Evolutionary conservation across 1,140 invertebrate genomes (phyloP), one percentile per base, ranked within the genome.

Genomic region (Polyergus mexicanus): DNA sequence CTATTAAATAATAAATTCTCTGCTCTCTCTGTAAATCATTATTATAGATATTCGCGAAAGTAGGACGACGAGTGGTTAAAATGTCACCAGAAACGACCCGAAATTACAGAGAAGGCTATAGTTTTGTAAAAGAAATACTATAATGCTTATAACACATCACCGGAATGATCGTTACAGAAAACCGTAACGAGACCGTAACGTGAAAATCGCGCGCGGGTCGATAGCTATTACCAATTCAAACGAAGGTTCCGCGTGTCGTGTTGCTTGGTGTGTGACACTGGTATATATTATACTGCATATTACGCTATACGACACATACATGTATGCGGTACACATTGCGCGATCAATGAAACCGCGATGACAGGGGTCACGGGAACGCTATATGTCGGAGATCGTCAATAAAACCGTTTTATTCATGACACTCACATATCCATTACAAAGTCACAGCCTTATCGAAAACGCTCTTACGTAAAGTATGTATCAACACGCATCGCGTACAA

Each of bases 361-460:
- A 41, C 71, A 77, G 41, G 72, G 56, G 76, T 86, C 44, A 56
- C 44, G 63, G 54, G 44, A 88, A 87, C 25, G 60, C 28, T 19
- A 51, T 19, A 51, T 19, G 16, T 68, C 13, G 22, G 32, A 6
- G 19, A 47, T 89, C 38, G 32, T 89, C 80, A 85, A 85, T 86
- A 84, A 86, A 88, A 88, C 68, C 66, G 88, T 89, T 92, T 90
- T 92, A 92, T 92, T 92, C 74, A 78, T 63, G 81, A 88, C 76
- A 87, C 76, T 92, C 71, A 51, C 69, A 78, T 87, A 32, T 35
- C 63, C 86, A 28, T 92, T 89, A 92, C 86, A 92, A 92, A 92
- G 90, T 92, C 92, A 92, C 92, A 92, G 92, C 92, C 92, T 91
- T 89, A 72, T 92, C 86, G 66, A 22, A 51, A 51, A 88, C 72